Evolutionary conservation across 2,888 invertebrate species (phyloP), one percentile per base, ranked within the genome.

Genomic region (Conops quadrifasciatus): DNA sequence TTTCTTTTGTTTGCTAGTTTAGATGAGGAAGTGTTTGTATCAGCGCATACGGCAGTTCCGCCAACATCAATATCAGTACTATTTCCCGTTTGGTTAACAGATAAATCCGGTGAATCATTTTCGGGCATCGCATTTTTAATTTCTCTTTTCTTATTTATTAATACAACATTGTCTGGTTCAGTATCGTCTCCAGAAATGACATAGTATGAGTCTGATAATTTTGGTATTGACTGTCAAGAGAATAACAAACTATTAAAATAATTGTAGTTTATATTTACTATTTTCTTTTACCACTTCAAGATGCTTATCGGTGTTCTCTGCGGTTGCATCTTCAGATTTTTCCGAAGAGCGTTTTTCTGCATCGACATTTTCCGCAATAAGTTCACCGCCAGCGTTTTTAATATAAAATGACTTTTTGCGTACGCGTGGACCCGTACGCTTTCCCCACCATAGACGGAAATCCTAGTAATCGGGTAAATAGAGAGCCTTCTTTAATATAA

Each of bases 401-500:
- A n/a, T n/a, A n/a, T n/a, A n/a, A n/a, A n/a, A n/a, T n/a, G n/a
- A n/a, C n/a, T n/a, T n/a, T n/a, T n/a, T n/a, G n/a, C n/a, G n/a
- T n/a, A n/a, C n/a, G n/a, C n/a, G n/a, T n/a, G n/a, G n/a, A n/a
- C n/a, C n/a, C n/a, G n/a, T n/a, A n/a, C n/a, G n/a, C n/a, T n/a
- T 49, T 45, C 4, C 49, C 64, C 36, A 67, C 72, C 67, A 71
- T 70, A n/a, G 68, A 73, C 51, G 62, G 68, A 60, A 75, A 59
- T 16, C 66, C 72, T 47, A 73, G 62, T 24, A 75, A 68, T 71
- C 70, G 72, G 21, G 59, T 53, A 56, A 71, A 56, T 36, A 73
- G 56, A 68, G 65, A 59, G 15, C 72, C 75, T 45, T 75, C 67
- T 9, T 73, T 68, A 1, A 70, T 45, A 47, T 73, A 73, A 67